phyloP scores from a whole-genome alignment of 2,113 vertebrate genomes.

The Hydrochoerus hydrochaeris region DNA sequence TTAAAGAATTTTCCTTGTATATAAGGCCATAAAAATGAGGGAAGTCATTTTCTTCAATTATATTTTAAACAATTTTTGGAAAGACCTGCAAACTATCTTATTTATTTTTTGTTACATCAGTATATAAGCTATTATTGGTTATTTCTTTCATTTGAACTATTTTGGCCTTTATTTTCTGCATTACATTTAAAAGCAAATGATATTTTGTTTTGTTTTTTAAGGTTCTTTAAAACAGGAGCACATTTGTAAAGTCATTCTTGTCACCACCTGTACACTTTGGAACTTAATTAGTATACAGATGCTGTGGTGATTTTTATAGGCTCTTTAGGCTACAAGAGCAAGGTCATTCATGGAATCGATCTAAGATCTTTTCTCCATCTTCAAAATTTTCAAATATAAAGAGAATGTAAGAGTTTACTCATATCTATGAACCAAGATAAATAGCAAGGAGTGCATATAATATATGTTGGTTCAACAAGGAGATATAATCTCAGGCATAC shows the following conservation, averaged over 20 bases:
- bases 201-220: not conserved
- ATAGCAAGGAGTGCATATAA: not conserved
- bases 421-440: not conserved
- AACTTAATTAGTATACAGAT: conserved; percentile 44
- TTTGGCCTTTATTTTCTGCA: conserved; percentile 43
- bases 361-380: not conserved
- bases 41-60: conserved; percentile 65
- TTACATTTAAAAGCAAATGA: not conserved
- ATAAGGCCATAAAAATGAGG: conserved; percentile 46
- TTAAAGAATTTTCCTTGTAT: not conserved
- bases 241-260: not conserved
- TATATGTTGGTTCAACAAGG: not conserved
- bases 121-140: not conserved
- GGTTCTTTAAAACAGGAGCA: not conserved
- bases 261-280: conserved; percentile 33
- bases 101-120: conserved; percentile 77
- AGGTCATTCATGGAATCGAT: not conserved
- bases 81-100: conserved; percentile 62
- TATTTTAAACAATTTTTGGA: conserved; percentile 31
- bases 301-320: not conserved
- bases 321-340: not conserved
- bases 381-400: not conserved
- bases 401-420: not conserved
- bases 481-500: not conserved
- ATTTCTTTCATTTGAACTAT: conserved; percentile 57